phyloP scores from a whole-genome alignment of 2,797 vertebrate species.

The Heliangelus exortis region DNA sequence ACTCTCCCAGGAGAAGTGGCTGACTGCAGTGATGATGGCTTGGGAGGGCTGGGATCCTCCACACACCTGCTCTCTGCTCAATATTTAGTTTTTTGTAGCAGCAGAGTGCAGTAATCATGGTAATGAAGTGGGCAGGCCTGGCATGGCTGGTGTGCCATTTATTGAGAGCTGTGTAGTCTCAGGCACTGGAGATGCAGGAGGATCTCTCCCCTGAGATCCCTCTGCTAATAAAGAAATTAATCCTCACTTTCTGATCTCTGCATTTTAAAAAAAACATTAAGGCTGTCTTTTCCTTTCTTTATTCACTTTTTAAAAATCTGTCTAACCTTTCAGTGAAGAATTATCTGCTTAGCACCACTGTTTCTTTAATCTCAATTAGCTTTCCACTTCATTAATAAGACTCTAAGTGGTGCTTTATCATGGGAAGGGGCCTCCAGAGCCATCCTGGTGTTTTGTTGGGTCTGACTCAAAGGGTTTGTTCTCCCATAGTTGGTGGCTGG shows the following conservation, averaged over 20 bases:
- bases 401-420: not conserved
- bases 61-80: constrained; percentile 28
- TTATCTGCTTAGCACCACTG: constrained; percentile 17
- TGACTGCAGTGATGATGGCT: not conserved
- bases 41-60: not conserved
- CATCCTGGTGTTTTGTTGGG: not conserved
- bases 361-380: constrained; percentile 54
- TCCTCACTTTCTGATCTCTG: not conserved
- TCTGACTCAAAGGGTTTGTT: not conserved
- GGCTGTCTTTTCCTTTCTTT: not conserved
- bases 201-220: not conserved
- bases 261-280: constrained; percentile 14
- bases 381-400: constrained; percentile 35
- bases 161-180: constrained; percentile 3
- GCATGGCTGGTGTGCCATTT: not conserved
- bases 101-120: constrained; percentile 69
- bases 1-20: accelerated
- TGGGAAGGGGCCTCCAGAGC: constrained; percentile 1
- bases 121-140: constrained; percentile 44
- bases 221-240: constrained; percentile 4
- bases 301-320: constrained; percentile 9
- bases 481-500: not conserved
- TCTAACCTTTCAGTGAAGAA: constrained; percentile 15
- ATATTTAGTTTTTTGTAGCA: constrained; percentile 30
- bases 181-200: not conserved